A percentile compares a stretch with the other conserved stretches of the same genome.
Evolutionary conservation across 2,888 invertebrate species (phyloP).

Genomic region (Eristalinus sepulchralis): DNA sequence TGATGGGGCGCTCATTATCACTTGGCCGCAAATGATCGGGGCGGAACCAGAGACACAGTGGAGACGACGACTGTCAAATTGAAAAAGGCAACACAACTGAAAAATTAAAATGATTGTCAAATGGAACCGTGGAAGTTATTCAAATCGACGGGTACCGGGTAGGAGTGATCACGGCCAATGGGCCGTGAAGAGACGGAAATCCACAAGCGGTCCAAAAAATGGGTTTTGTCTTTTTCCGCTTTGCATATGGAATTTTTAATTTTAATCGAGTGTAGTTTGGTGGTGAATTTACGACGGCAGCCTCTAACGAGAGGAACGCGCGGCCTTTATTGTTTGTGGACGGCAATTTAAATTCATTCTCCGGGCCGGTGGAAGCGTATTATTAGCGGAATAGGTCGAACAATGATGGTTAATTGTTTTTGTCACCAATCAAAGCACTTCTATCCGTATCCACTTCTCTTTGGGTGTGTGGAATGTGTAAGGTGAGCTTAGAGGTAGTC

Average conservation of each 20-base stretch:
- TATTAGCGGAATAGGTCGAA: constrained; percentile 36
- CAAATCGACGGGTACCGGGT: constrained; percentile 1
- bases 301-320: constrained; percentile 46
- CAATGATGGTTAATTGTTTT: constrained; percentile 62
- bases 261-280: constrained; percentile 41
- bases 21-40: constrained; percentile 65
- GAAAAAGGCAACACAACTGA: constrained; percentile 1
- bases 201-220: constrained; percentile 35
- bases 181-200: constrained; percentile 27
- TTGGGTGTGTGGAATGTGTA: not conserved
- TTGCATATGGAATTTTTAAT: constrained; percentile 57
- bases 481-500: not conserved
- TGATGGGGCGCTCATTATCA: constrained; percentile 66
- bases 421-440: constrained; percentile 46
- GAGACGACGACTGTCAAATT: constrained; percentile 68
- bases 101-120: constrained; percentile 21
- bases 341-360: constrained; percentile 59
- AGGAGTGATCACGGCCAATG: constrained; percentile 28
- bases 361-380: constrained; percentile 21
- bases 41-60: constrained; percentile 69
- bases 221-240: constrained; percentile 11
- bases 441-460: not conserved
- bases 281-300: constrained; percentile 52
- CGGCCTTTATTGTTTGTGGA: constrained; percentile 61
- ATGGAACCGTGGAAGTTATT: constrained; percentile 68